These are phyloP conservation scores for Endotricha flammealis DNA, from an alignment of 2,888 invertebrate species.

Conservation along the genomic window DNA sequence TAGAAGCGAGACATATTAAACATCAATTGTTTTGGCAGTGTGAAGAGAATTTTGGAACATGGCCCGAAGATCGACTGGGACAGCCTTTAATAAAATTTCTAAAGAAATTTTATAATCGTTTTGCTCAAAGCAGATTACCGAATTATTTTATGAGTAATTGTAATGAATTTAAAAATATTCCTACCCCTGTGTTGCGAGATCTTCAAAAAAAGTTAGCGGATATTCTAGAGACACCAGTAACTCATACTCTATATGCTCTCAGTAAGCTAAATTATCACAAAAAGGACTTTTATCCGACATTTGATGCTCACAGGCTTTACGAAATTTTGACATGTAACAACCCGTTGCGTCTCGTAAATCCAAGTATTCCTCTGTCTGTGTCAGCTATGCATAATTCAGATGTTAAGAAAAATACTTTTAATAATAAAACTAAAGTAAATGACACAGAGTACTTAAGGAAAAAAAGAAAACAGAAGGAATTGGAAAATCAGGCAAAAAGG, in stretches of 20 bases:
- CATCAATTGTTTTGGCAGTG: constrained; percentile 88
- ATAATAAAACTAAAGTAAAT: constrained; percentile 67
- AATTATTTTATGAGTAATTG: constrained; percentile 86
- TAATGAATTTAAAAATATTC: constrained; percentile 85
- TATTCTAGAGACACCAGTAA: constrained; percentile 84
- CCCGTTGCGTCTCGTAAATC: constrained; percentile 67
- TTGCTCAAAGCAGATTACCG: constrained; percentile 80
- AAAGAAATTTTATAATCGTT: constrained; percentile 78
- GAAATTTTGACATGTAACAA: constrained; percentile 77
- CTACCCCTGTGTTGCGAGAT: constrained; percentile 78
- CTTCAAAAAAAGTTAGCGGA: constrained; percentile 83
- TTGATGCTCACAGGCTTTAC: constrained; percentile 79
- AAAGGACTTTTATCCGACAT: constrained; percentile 80
- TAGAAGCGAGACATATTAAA: constrained; percentile 84
- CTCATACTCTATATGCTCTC: constrained; percentile 83
- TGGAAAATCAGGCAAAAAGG: constrained; percentile 55
- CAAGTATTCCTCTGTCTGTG: constrained; percentile 44
- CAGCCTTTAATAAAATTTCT: constrained; percentile 81
- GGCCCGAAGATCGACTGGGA: constrained; percentile 86
- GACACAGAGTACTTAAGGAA: constrained; percentile 74
- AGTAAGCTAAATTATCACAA: constrained; percentile 81
- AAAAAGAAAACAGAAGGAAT: constrained; percentile 55
- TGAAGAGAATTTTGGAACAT: constrained; percentile 83
- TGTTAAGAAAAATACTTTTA: constrained; percentile 50
- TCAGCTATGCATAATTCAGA: constrained; percentile 47